Evolutionary conservation across 2,888 invertebrate species (phyloP), one percentile per base, ranked within the genome.

Genomic region (Eulithis prunata): DNA sequence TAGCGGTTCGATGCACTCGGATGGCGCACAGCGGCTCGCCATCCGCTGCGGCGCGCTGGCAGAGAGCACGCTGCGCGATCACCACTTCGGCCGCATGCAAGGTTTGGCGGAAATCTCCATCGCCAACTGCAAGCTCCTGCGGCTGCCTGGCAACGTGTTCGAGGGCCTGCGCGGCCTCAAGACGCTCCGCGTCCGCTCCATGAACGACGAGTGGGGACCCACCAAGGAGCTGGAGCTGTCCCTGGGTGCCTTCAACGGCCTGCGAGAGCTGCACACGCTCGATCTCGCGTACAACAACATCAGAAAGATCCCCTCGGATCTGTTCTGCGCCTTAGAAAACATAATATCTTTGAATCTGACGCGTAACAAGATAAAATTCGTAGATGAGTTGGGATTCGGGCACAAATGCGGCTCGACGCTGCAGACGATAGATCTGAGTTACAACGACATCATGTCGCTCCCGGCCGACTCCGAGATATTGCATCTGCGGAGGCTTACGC

Each of bases 291-390:
- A 96, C 85, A 98, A 97, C 86, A 97, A 97, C 86, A 94, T 98
- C 67, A 94, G 96, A 70, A 95, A 95, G 71, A 89, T 98, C 79
- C 97, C 97, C 1, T 95, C 96, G 62, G 96, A 95, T 80, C 94
- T 95, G 74, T 96, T 97, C 84, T 98, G 98, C 88, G 95, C 96
- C 11, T 89, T 97, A 83, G 95, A 95, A 78, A 97, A 96, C 83
- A 94, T 98, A 70, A 96, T 97, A 85, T 94, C 96, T 67, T 92
- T 98, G 45, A 98, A 98, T 91, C 91, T 98, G 79, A 98, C 98
- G 36, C 94, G 95, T 66, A 98, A 98, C 91, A 96, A 96, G 77
- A 95, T 98, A 65, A 95, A 96, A 75, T 96, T 96, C 77, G 94
- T 97, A 4, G 96, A 96, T 77, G 95, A 96, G 77, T 89, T 98